Base-by-base conservation (phyloP, 2,113 vertebrate species). In the Anhinga anhinga region DNA sequence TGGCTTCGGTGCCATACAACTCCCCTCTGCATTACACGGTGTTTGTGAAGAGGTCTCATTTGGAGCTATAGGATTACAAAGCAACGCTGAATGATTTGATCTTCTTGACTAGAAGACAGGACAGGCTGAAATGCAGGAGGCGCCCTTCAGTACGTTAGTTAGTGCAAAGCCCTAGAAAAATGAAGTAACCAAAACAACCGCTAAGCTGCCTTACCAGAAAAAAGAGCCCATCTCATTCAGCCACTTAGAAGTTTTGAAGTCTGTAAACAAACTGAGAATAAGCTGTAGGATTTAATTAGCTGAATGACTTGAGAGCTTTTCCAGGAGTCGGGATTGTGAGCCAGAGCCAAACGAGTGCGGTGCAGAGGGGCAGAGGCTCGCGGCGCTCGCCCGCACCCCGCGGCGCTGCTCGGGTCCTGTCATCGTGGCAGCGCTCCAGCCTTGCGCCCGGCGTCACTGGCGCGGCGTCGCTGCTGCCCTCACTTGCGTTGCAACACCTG, bases 131-230 rank as follows among this genome's bases (percentile, higher is more conserved):
- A 42, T 11, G 34, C 10, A 4, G 77, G 74, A 53, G 50, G 50
- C 0, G 2, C 55, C 55, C 67, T 66, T 23, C 3, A 15, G 40
- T 82, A 30, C 0, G 3, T 0, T 15, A n/a, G 18, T 42, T 71
- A 50, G n/a, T 34, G 21, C 19, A 73, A 50, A 90, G 59, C 52
- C 44, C 38, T 40, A 22, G 62, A 50, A 79, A 80, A 84, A 74
- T 7, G 36, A 90, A 91, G 62, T 20, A 42, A 71, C 55, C 20
- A 61, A 81, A 90, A 30, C 59, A 36, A 25, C 18, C 0, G 0
- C 49, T 80, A 7, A 49, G 26, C 42, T 88, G 59, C 77, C 49
- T 72, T 23, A 55, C 38, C 53, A 63, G 55, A 53, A 52, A 44
- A 63, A 76, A 74, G 16, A 84, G 9, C 81, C 21, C 30, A 32